A percentile compares a stretch with the other conserved stretches of the same genome.
Evolutionary conservation across 2,888 invertebrate genomes (phyloP).

Genomic region (Lissonota sp.): DNA sequence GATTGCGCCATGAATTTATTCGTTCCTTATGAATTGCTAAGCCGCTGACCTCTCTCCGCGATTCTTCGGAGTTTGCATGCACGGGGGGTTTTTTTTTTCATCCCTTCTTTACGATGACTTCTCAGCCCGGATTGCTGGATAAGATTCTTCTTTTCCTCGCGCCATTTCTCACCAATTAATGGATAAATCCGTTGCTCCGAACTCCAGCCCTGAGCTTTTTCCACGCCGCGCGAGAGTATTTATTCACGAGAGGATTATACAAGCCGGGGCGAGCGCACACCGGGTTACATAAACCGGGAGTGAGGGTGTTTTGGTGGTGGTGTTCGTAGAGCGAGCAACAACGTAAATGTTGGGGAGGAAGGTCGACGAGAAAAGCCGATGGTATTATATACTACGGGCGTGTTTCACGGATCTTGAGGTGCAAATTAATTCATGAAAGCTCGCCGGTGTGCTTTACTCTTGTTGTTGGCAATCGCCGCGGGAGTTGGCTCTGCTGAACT

Average conservation of each 20-base stretch:
- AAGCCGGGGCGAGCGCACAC: neutral
- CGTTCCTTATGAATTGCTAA: constrained; percentile 4
- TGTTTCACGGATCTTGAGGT: constrained; percentile 41
- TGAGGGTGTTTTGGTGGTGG: too few species aligned
- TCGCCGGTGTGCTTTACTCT: constrained; percentile 17
- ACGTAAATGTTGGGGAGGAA: neutral
- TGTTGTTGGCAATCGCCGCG: neutral
- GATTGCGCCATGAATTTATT: constrained; percentile 4
- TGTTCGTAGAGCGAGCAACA: neutral
- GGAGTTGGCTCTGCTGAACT: neutral
- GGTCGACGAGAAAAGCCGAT: neutral
- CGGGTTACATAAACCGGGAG: too few species aligned
- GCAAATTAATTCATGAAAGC: constrained; percentile 64
- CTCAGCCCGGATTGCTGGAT: neutral
- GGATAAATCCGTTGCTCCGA: neutral
- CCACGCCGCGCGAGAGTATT: constrained; percentile 4
- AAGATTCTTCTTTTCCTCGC: neutral
- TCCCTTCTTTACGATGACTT: neutral
- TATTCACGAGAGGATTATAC: constrained; percentile 13
- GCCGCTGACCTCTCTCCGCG: neutral
- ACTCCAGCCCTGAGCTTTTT: too few species aligned
- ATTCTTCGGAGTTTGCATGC: neutral
- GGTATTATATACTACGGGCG: constrained; percentile 9
- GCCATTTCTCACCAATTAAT: neutral
- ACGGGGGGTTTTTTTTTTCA: neutral